Evolutionary conservation across 2,113 vertebrate species (phyloP), one percentile per base, ranked within the genome.

Genomic region (Pteruthius melanotis): DNA sequence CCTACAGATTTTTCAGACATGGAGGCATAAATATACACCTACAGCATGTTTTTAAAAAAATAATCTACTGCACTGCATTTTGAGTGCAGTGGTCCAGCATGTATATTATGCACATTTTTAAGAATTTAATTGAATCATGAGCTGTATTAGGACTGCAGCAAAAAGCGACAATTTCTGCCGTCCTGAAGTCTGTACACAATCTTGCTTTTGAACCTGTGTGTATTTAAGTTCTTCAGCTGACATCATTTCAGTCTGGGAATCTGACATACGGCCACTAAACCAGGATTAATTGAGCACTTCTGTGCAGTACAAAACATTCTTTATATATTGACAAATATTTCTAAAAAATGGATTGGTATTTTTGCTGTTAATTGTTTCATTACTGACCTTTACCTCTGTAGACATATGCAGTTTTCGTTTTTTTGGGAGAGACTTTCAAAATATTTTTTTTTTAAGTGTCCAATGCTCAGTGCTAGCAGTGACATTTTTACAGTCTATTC

Each of bases 291-390:
- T 98, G 98, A 98, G 98, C 98, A 98, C 97, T 98, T 98, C 97
- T 98, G 98, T 98, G 98, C 97, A 97, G 98, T 98, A 98, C 98
- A 98, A 98, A 98, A 98, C 98, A 98, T 98, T 98, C 98, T 98
- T 98, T 98, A 98, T 98, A 98, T 98, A 98, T 98, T 98, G 98
- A 98, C 98, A 98, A 98, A 98, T 98, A 98, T 98, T 98, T 98
- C 98, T 98, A 97, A 98, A 97, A 98, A 98, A 97, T 98, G 97
- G 98, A 98, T 98, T 98, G 98, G 97, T 98, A 98, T 98, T 98
- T 98, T 98, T 98, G 98, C 98, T 98, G 98, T 98, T 98, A 98
- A 98, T 98, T 98, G 98, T 98, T 98, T 98, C 97, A 98, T 98
- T 97, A 98, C 97, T 98, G 98, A 98, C 98, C 98, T 98, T 98